Evolutionary conservation across 1,140 invertebrate genomes (phyloP), one percentile per base, ranked within the genome.

Genomic region (Heliothis virescens): DNA sequence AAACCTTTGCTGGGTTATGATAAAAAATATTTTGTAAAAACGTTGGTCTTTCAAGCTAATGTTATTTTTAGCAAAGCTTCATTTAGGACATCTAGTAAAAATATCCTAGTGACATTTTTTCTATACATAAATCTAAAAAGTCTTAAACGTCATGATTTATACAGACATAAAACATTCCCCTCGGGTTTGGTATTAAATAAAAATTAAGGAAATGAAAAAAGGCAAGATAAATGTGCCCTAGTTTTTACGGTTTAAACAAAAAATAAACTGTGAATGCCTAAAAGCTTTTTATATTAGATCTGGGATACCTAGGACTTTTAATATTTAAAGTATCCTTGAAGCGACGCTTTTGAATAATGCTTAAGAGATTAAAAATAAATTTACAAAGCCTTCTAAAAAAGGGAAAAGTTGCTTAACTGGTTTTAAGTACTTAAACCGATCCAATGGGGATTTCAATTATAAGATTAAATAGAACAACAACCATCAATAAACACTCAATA

Each of bases 111-210:
- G 3, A 63, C 15, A 57, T 10, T 59, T 63, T 63, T 62, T 63
- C 29, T 34, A 63, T 63, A 50, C 41, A 71, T 79, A 75, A 80
- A 26, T 75, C 72, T 75, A 73, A 18, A 57, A 69, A 59, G 60
- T 74, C 81, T 80, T 79, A 85, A 83, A 82, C 81, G 62, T 57
- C 81, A 79, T 85, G 83, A 85, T 86, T 86, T 85, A 86, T 85
- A 83, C 48, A 81, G 47, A 65, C 76, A 83, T 81, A 85, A 82
- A 80, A 74, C 57, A 62, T 76, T 67, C 55, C 80, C 69, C 59
- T 73, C 26, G 79, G 79, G 76, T 82, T 74, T 79, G 67, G 71
- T 73, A 75, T 72, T 63, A 84, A 87, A 85, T 82, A 83, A 81
- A 83, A 86, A 55, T 55, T 53, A 82, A 86, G 77, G 80, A 80